Conservation (phyloP, 2,113 vertebrate genomes). For the Onychostruthus taczanowskii region DNA sequence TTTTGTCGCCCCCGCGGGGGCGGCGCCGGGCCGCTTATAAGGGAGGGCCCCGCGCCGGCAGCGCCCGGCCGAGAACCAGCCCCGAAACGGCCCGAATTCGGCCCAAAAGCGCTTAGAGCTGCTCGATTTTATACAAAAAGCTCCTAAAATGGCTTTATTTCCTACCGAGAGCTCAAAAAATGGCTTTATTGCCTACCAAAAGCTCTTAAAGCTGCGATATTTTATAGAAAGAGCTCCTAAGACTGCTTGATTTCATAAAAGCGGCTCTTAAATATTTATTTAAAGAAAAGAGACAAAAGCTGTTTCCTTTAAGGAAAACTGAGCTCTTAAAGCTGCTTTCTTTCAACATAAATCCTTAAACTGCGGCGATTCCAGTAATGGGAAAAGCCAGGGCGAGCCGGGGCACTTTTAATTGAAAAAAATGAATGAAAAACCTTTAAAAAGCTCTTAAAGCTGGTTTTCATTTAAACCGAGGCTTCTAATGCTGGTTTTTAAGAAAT, state of each 20-base stretch:
- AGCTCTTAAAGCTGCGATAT: not conserved
- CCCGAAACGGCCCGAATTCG: not conserved
- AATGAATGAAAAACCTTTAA: not conserved
- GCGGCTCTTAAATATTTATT: not conserved
- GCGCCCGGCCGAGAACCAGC: not conserved
- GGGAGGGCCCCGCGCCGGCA: not conserved
- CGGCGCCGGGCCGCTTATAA: not conserved
- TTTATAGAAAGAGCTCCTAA: rapidly evolving
- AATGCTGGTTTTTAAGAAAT: not conserved
- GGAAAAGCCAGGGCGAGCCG: not conserved
- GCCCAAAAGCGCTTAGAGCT: not conserved
- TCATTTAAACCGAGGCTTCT: not conserved
- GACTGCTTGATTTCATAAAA: not conserved
- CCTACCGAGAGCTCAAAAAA: rapidly evolving
- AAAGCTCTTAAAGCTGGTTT: not conserved
- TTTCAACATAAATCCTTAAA: not conserved
- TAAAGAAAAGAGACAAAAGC: not conserved
- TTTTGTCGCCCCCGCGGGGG: not conserved
- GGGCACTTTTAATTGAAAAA: not conserved
- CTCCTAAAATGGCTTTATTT: not conserved
- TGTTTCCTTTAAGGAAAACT: not conserved
- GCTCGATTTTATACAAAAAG: not conserved
- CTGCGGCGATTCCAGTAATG: not conserved
- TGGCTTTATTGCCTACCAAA: rapidly evolving
- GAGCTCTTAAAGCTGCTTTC: not conserved